These are phyloP conservation scores for Picus viridis DNA, from an alignment of 2,797 vertebrate species.

Conservation along the genomic window DNA sequence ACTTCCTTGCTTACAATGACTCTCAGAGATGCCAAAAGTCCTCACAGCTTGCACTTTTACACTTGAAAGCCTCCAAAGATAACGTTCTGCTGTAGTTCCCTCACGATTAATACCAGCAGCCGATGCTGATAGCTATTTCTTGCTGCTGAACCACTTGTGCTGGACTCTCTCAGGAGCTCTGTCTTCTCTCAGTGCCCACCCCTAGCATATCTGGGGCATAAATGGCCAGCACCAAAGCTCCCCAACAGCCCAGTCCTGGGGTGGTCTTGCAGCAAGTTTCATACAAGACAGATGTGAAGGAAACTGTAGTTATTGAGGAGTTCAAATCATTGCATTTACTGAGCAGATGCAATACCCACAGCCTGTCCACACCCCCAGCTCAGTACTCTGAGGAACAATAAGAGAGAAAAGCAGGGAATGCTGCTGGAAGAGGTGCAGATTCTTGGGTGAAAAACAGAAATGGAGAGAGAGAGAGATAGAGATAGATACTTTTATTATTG, in stretches of 20 bases:
- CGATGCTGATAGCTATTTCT: neutral
- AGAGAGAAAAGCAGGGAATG: neutral
- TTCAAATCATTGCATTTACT: neutral
- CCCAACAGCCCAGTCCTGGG: fast-evolving
- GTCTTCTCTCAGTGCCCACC: neutral
- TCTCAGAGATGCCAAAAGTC: neutral
- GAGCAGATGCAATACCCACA: neutral
- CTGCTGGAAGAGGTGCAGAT: neutral
- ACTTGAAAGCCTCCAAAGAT: conserved; percentile 17
- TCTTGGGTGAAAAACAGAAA: neutral
- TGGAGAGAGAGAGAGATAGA: neutral
- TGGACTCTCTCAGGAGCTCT: neutral
- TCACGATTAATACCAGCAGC: neutral
- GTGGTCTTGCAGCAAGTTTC: neutral
- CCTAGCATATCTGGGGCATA: neutral
- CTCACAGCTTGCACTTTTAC: conserved; percentile 20
- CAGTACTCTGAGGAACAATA: neutral
- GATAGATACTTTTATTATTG: neutral
- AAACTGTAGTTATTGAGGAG: neutral
- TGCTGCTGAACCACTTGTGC: neutral
- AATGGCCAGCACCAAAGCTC: neutral
- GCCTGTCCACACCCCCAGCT: neutral
- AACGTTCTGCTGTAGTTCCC: neutral
- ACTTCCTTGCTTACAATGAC: neutral
- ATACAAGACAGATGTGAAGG: neutral